Percentiles rank a stretch among this genome's conserved stretches.
Conservation (phyloP, 2,113 vertebrate species). For the Corythaixoides concolor region DNA sequence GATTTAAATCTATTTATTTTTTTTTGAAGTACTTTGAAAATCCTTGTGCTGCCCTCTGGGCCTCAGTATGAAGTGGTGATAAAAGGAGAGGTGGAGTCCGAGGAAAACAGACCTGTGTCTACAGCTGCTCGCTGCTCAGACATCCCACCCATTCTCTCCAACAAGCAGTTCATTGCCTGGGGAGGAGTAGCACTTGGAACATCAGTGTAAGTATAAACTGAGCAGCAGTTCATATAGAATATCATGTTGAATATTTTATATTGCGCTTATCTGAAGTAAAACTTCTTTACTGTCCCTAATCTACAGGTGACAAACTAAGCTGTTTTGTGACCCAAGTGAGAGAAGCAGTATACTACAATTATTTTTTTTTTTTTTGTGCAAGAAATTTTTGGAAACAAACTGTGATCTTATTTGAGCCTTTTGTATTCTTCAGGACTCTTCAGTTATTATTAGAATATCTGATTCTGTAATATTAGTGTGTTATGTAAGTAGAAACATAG, state of each 20-base stretch:
- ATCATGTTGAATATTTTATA: not conserved
- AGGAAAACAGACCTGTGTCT: conserved; percentile 34
- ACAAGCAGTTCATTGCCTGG: conserved; percentile 93
- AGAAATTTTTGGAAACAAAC: not conserved
- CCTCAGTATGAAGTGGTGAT: conserved; percentile 93
- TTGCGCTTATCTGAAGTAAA: not conserved
- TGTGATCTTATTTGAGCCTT: not conserved
- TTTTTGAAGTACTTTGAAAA: conserved; percentile 83
- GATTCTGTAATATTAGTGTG: not conserved
- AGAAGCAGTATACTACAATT: not conserved
- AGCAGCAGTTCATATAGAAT: not conserved
- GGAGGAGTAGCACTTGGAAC: conserved; percentile 88
- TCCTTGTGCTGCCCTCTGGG: conserved; percentile 90
- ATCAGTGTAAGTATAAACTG: conserved; percentile 83
- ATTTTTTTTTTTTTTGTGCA: not conserved
- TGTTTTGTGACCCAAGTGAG: not conserved
- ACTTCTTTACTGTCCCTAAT: not conserved
- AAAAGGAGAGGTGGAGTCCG: conserved; percentile 78
- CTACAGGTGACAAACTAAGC: not conserved
- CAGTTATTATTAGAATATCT: not conserved
- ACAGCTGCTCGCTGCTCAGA: conserved; percentile 46
- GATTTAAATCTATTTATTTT: not conserved
- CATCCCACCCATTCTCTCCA: conserved; percentile 90
- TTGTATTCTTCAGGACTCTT: not conserved
- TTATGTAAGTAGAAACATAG: not conserved